These are phyloP conservation scores for Euglossa dilemma DNA, from an alignment of 1,140 invertebrate species.

Conservation along the genomic window DNA sequence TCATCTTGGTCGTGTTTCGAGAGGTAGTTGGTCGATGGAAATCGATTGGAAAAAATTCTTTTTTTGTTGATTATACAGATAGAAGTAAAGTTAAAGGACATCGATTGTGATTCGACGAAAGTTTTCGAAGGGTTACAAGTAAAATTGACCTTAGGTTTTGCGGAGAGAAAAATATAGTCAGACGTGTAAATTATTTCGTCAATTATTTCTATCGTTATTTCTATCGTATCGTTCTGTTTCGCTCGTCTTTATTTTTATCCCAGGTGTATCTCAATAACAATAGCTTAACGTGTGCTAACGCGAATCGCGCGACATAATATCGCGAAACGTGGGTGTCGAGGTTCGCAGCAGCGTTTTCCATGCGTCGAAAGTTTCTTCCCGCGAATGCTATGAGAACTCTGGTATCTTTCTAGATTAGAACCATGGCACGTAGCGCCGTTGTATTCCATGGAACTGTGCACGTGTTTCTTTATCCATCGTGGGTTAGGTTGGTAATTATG, in stretches of 20 bases:
- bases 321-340: neutral
- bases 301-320: neutral
- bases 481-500: constrained; percentile 17
- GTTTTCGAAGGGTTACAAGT: too few species aligned
- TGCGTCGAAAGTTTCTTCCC: neutral
- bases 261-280: neutral
- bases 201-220: too few species aligned
- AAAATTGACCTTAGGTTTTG: too few species aligned
- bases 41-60: too few species aligned
- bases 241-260: neutral
- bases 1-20: too few species aligned
- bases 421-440: neutral
- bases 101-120: too few species aligned
- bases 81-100: too few species aligned
- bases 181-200: too few species aligned
- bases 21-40: too few species aligned
- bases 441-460: constrained; percentile 11
- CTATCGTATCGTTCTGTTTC: neutral
- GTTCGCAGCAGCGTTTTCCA: neutral
- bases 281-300: neutral
- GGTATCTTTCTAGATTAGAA: neutral
- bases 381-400: neutral
- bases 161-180: too few species aligned
- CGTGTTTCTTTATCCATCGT: constrained; percentile 2
- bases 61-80: too few species aligned